Base-by-base conservation (phyloP, 2,888 invertebrate genomes). In the Trilocha varians region DNA sequence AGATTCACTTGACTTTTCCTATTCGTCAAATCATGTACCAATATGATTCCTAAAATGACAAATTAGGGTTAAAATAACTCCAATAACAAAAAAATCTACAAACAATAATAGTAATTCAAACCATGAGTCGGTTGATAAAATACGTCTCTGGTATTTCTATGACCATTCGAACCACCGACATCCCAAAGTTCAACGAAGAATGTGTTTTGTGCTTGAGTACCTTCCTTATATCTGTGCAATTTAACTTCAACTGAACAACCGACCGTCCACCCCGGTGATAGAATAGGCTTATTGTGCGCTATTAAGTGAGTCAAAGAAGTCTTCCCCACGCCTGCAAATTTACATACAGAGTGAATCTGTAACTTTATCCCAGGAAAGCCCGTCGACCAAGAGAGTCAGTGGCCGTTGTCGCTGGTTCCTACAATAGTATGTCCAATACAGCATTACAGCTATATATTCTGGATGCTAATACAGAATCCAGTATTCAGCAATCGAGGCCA, bases 111-210 rank as follows among this genome's bases (percentile, higher is more conserved):
- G 9, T 13, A 18, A 34, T 36, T 46, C 55, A 43, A 80, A 88
- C 98, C 99, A 86, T 98, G 94, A 44, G 95, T 93, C 18, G 95
- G 93, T 64, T 94, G 93, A 77, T 98, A 98, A 78, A 99, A 99
- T 1, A 98, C 95, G 47, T 92, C 90, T 62, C 98, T 88, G n/a
- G 96, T 93, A 71, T 96, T 97, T 65, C 94, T 90, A 70, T 99
- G 99, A 59, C 92, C 94, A 50, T 94, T 91, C 50, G 96, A 97
- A 1, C 99, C 99, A 4, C 99, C 99, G 41, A 99, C 91, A 71
- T 99, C 99, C 94, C 98, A 99, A 25, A 99, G 87, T 80, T 99
- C 99, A 16, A 99, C 88, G 71, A 97, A 98, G 72, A 92, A 97
- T 4, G 94, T 92, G 58, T 92, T 93, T 70, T 98, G 97, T 45